These are phyloP conservation scores for Zaprionus africanus DNA, from an alignment of 1,140 invertebrate genomes.

Conservation along the genomic window DNA sequence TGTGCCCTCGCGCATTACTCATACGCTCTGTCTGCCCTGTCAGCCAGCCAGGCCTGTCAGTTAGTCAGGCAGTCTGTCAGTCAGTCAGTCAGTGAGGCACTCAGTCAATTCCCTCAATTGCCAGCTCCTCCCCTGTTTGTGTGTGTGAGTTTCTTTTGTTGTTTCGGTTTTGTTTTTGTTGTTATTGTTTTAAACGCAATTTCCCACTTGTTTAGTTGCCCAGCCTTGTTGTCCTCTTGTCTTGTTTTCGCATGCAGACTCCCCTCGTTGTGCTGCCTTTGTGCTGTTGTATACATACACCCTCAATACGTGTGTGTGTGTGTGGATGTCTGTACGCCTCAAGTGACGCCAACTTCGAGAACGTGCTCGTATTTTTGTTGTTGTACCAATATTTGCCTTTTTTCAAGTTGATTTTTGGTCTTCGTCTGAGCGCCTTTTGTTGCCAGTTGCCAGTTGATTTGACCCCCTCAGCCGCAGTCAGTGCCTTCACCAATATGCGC, in stretches of 20 bases:
- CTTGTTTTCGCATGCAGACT: conserved; percentile 55
- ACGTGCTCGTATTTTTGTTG: conserved; percentile 50
- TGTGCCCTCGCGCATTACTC: conserved; percentile 50
- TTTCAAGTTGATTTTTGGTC: conserved; percentile 80
- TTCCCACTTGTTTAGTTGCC: conserved; percentile 80
- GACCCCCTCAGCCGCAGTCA: not conserved
- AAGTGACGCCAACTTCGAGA: conserved; percentile 39
- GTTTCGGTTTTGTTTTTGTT: conserved; percentile 52
- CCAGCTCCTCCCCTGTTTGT: conserved; percentile 24
- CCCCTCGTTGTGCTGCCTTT: conserved; percentile 53
- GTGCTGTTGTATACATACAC: conserved; percentile 21
- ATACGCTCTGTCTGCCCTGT: conserved; percentile 53
- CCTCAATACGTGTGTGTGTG: not conserved
- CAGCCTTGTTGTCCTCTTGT: conserved; percentile 21
- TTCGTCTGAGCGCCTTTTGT: conserved; percentile 74
- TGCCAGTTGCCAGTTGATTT: conserved; percentile 59
- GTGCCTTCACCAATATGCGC: not conserved
- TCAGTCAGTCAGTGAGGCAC: conserved; percentile 38
- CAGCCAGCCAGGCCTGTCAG: conserved; percentile 11
- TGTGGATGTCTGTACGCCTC: conserved; percentile 27
- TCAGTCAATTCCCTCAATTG: conserved; percentile 43
- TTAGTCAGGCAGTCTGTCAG: conserved; percentile 44
- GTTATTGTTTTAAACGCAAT: conserved; percentile 79
- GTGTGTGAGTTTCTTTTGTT: conserved; percentile 18
- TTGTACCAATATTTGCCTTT: conserved; percentile 78